Base-by-base conservation (phyloP, 2,888 invertebrate genomes). In the Drosophila melanocephala region DNA sequence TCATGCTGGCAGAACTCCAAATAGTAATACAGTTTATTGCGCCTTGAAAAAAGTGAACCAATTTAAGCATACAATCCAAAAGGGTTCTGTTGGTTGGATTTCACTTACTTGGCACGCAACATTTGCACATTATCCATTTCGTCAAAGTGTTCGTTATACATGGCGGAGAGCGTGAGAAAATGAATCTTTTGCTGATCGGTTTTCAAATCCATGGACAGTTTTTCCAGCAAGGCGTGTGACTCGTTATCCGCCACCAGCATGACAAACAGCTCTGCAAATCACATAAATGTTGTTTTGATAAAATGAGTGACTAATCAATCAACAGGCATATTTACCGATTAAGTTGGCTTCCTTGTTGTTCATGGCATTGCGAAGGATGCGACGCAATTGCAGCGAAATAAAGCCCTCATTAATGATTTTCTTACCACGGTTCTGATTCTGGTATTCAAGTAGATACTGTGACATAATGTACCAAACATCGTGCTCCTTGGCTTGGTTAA, bases 11-110 rank as follows among this genome's bases (percentile, higher is more conserved):
- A 92, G 35, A 94, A 90, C 72, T 94, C 94, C 76, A 91, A 83
- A 70, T 93, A 94, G 61, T 94, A 94, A 77, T 84, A 93, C 28
- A 93, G 89, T 61, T 93, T 94, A 26, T 93, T 88, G 22, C 94
- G 93, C 39, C 93, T 93, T 66, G 4, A 57, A 73, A 42, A 3
- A n/a, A 35, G 32, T 0, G 6, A 14, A 5, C 16, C 56, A 58
- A 56, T 14, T 9, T 10, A 19, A 22, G 4, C 10, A 30, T 44
- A 10, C 7, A 14, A 19, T 26, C 3, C 5, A 26, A 16, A 52
- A 14, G 2, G 16, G 2, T 28, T 19, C 35, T 35, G 14, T 10
- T 30, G 1, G 3, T 22, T 22, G 33, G 12, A 9, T 5, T 28
- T 9, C 1, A 75, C 82, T 63, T 72, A 93, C 93, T 89, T 91